Conservation (phyloP, 2,888 invertebrate genomes). For the Furcula furcula region DNA sequence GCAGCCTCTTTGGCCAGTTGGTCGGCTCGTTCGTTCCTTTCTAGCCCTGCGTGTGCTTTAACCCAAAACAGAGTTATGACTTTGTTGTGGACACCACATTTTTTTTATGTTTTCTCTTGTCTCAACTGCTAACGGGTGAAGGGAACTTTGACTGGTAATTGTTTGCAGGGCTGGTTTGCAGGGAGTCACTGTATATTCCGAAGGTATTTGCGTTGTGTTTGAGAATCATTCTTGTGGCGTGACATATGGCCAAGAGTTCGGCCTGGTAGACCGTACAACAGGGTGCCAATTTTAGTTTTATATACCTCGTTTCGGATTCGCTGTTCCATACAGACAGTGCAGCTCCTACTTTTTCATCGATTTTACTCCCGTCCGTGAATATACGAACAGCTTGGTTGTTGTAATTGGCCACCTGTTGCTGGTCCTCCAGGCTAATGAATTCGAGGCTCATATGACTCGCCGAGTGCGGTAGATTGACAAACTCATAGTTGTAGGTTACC, state of each 20-base stretch:
- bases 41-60: no score
- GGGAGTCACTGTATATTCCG: background rate
- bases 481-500: no score
- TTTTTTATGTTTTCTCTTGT: background rate
- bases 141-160: background rate
- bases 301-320: conserved; percentile 1
- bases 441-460: background rate
- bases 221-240: background rate
- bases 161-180: no score
- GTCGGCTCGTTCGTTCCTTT: no score
- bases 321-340: conserved; percentile 1
- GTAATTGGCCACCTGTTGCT: background rate
- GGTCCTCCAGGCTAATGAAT: background rate
- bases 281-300: conserved; percentile 1
- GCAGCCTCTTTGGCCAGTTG: no score
- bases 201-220: background rate
- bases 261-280: conserved; percentile 6
- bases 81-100: background rate
- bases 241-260: background rate
- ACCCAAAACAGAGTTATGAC: background rate
- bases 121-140: background rate
- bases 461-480: conserved; percentile 8
- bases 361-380: conserved; percentile 8
- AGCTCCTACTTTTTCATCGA: conserved; percentile 5
- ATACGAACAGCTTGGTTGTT: background rate